These are phyloP conservation scores for Galbula dea DNA, from an alignment of 2,113 vertebrate species.

Conservation along the genomic window DNA sequence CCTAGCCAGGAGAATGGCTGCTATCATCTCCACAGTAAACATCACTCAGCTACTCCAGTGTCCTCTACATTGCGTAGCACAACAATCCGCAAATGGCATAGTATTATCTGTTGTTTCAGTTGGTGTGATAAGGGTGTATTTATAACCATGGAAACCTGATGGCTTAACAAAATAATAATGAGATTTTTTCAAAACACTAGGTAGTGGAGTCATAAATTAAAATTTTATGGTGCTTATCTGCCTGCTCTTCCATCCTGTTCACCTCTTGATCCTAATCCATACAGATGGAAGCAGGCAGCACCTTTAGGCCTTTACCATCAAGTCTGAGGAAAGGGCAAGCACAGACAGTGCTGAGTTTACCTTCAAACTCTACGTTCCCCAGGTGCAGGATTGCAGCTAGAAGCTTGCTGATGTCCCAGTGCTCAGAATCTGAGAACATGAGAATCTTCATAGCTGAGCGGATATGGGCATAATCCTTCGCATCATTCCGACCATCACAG, in stretches of 20 bases:
- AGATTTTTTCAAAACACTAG: neutral
- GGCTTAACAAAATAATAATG: neutral
- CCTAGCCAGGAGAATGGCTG: neutral
- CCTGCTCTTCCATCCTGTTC: neutral
- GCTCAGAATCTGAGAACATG: slow-evolving; percentile 87
- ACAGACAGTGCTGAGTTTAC: slow-evolving; percentile 64
- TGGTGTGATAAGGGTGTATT: neutral
- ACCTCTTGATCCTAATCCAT: neutral
- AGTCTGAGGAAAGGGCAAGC: neutral
- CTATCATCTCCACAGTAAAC: neutral
- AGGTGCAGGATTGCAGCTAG: slow-evolving; percentile 91
- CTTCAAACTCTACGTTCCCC: slow-evolving; percentile 87
- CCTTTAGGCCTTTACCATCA: neutral
- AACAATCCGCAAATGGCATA: neutral
- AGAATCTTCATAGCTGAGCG: slow-evolving; percentile 94
- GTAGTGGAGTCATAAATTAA: neutral
- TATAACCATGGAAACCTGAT: neutral
- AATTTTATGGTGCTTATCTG: neutral
- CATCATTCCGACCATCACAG: slow-evolving; percentile 83
- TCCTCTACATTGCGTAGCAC: neutral
- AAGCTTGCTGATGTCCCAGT: slow-evolving; percentile 89
- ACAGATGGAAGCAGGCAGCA: neutral
- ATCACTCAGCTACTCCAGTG: neutral
- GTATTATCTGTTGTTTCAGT: neutral
- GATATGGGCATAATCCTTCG: slow-evolving; percentile 87